Base-by-base conservation (phyloP, 2,888 invertebrate species). In the Kuschelorhynchus macadamiae region DNA sequence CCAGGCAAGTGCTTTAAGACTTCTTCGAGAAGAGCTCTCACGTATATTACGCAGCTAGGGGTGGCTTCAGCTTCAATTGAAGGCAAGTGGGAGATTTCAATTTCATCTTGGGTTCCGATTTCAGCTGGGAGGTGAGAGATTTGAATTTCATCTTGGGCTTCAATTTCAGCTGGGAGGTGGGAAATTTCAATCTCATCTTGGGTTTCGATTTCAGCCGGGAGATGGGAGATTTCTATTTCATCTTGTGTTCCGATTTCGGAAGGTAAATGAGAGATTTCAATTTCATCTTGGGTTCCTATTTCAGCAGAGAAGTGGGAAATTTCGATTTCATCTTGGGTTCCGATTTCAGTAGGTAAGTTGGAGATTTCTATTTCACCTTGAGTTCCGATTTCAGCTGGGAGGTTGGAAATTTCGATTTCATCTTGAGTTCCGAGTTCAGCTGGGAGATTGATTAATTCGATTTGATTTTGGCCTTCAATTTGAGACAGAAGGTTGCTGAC, bases 41-140 rank as follows among this genome's bases (percentile, higher is more conserved):
- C 61, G 49, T 67, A 67, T 67, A 53, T 30, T 0, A 67, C 67
- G 33, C 67, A 67, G 8, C 33, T 12, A 5, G 63, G 63, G 21
- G 55, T 42, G 12, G 30, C 16, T n/a, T n/a, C n/a, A n/a, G n/a
- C n/a, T 32, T 59, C 53, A 8, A n/a, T n/a, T n/a, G n/a, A n/a
- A n/a, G 25, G 25, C 7, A 25, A 25, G 7, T 25, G 3, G 25
- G 25, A 25, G 7, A 25, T 25, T 25, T 25, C 25, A 5, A 25
- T 25, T 25, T 25, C 25, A 7, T 7, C 25, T 25, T 25, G 25
- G 3, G 47, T 4, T 21, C 21, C 47, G 14, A 47, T 47, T 25
- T 47, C 21, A 47, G 47, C 47, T 2, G 47, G 47, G 21, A 47
- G 21, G 47, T 47, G 0, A 25, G 47, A 25, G 25, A 12, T 25